phyloP scores from a whole-genome alignment of 2,797 vertebrate species.

The Semaprochilodus insignis region DNA sequence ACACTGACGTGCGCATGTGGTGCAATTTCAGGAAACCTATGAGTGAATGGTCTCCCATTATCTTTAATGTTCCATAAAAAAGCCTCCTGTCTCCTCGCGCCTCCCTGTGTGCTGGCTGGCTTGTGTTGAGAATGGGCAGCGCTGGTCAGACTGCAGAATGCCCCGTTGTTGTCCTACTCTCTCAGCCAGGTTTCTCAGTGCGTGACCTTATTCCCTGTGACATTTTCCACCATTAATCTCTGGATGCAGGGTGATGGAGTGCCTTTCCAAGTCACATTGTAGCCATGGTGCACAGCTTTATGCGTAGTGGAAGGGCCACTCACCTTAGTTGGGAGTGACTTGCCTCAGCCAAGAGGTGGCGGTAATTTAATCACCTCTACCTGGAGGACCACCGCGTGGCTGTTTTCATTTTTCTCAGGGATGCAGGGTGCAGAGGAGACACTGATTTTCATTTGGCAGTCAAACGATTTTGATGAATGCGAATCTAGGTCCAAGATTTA shows the following conservation, averaged over 20 bases:
- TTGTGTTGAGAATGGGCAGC: conserved; percentile 61
- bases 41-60: conserved; percentile 72
- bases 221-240: conserved; percentile 83
- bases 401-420: conserved; percentile 37
- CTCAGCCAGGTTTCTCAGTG: conserved; percentile 72
- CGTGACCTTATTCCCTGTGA: conserved; percentile 81
- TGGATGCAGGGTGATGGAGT: conserved; percentile 74
- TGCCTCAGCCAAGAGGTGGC: conserved; percentile 52
- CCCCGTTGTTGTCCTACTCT: conserved; percentile 57
- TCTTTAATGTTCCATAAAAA: conserved; percentile 77
- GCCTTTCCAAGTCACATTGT: conserved; percentile 71
- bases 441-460: conserved; percentile 36
- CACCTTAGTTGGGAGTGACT: conserved; percentile 54
- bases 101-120: conserved; percentile 55
- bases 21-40: conserved; percentile 46
- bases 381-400: conserved; percentile 41
- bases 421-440: conserved; percentile 1
- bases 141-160: conserved; percentile 60
- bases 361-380: conserved; percentile 64
- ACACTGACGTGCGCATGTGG: conserved; percentile 24
- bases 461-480: conserved; percentile 44
- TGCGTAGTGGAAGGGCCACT: conserved; percentile 64
- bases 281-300: conserved; percentile 70
- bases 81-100: conserved; percentile 69
- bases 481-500: conserved; percentile 39